Conservation (phyloP, 2,113 vertebrate genomes). For the Sinosuthora webbiana region DNA sequence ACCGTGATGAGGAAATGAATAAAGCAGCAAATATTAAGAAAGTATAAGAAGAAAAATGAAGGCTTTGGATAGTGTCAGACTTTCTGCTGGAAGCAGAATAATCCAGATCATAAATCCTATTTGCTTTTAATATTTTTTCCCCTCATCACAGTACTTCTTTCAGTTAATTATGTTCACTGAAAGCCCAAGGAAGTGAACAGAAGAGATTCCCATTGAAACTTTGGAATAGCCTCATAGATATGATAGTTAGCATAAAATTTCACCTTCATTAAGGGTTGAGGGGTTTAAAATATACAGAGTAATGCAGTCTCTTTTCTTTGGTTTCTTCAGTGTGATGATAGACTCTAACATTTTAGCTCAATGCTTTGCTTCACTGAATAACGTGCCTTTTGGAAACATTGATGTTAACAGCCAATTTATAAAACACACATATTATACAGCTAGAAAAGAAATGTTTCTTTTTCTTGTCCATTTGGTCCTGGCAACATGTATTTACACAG, state of each 20-base stretch:
- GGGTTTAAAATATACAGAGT: neutral
- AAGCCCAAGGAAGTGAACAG: slow-evolving; percentile 10
- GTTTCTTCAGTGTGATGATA: neutral
- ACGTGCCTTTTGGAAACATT: slow-evolving; percentile 41
- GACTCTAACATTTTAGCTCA: slow-evolving; percentile 23
- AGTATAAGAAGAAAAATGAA: slow-evolving; percentile 35
- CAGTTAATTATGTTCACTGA: slow-evolving; percentile 34
- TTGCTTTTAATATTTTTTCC: slow-evolving; percentile 19
- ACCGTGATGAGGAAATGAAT: slow-evolving; percentile 8
- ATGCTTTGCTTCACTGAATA: slow-evolving; percentile 20
- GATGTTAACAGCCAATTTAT: slow-evolving; percentile 49
- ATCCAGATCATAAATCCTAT: slow-evolving; percentile 30
- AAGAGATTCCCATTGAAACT: neutral
- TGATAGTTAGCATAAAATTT: slow-evolving; percentile 35
- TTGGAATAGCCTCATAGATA: neutral
- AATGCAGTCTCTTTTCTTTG: neutral
- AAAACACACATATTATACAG: slow-evolving; percentile 41
- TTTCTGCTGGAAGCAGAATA: slow-evolving; percentile 54
- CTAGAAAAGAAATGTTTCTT: slow-evolving; percentile 66
- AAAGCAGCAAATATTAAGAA: slow-evolving; percentile 37
- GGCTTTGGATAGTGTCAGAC: slow-evolving; percentile 36
- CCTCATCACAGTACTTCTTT: neutral
- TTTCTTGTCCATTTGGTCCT: slow-evolving; percentile 69
- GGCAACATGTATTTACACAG: slow-evolving; percentile 51
- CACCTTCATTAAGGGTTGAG: slow-evolving; percentile 28